Evolutionary conservation across 2,797 vertebrate species (phyloP), one percentile per base, ranked within the genome.

Genomic region (Chaunax sp.): DNA sequence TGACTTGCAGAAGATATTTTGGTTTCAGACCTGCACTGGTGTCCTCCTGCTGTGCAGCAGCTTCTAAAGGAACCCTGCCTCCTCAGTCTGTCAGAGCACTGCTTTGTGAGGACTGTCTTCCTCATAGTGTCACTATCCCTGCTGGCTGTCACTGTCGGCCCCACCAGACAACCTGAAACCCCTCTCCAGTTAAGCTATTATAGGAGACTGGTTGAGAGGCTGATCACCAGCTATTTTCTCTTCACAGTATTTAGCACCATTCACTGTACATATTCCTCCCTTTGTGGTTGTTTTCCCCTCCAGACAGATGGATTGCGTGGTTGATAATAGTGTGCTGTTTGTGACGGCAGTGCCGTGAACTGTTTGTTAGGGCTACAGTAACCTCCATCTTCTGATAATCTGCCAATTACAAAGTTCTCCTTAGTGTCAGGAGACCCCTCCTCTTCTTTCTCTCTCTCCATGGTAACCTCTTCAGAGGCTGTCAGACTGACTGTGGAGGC

Each of bases 311-410:
- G 10, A 23, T 22, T 22, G 44, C 37, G 30, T 30, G 38, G 2
- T 3, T 19, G 57, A 19, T 46, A 40, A 53, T 51, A 18, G 19
- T 56, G 50, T 28, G 20, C 41, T 19, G 55, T 65, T 45, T 53
- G 64, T 71, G 41, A 67, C 25, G 50, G 35, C 15, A 28, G 19
- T 25, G 50, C 28, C 40, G 53, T 52, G 52, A 74, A 75, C 40
- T 53, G 51, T 61, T 38, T 43, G 46, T n/a, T 12, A 16, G 40
- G 37, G 58, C 47, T 52, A 45, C 54, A 53, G 38, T 69, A 71
- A 82, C 69, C 71, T 72, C 66, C 51, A 69, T 64, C 78, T 68
- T 78, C 70, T 78, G 55, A 79, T 86, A 78, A 83, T 83, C 70
- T 69, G 55, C 72, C 72, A 87, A 79, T 82, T 80, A 85, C 53